Conservation (phyloP, 2,888 invertebrate genomes). For the Mythimna loreyi region DNA sequence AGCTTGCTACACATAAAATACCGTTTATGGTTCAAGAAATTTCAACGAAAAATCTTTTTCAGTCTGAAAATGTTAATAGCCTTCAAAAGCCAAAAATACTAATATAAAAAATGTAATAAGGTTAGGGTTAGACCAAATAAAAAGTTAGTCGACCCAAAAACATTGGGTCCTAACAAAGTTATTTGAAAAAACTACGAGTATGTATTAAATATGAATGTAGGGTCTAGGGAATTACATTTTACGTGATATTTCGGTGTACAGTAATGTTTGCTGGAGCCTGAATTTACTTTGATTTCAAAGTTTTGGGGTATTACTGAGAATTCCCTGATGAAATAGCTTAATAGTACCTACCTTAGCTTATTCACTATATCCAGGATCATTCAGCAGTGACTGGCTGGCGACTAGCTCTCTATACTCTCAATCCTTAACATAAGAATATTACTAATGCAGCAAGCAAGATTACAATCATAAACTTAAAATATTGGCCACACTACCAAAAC, state of each 20-base stretch:
- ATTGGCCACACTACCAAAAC: conserved; percentile 11
- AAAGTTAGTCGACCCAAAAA: neutral
- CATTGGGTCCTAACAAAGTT: neutral
- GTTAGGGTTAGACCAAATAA: neutral
- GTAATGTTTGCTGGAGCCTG: too few relatives aligned
- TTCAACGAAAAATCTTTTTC: too few relatives aligned
- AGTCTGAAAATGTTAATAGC: neutral
- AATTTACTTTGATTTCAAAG: too few relatives aligned
- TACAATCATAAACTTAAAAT: neutral
- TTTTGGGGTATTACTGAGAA: neutral
- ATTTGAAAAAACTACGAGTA: neutral
- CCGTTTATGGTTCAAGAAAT: neutral
- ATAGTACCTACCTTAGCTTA: too few relatives aligned
- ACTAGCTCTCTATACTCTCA: neutral
- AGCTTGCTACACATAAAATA: too few relatives aligned
- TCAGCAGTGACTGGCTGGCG: neutral
- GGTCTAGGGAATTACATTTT: neutral
- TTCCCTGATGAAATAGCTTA: neutral
- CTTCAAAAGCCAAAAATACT: neutral
- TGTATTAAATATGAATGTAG: neutral
- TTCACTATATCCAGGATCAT: neutral
- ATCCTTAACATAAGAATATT: neutral
- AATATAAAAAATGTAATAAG: neutral
- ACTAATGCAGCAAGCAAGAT: neutral
- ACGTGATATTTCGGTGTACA: neutral